A percentile compares a stretch with the other conserved stretches of the same genome.
phyloP scores from a whole-genome alignment of 2,113 vertebrate species.

The Anser brachyrhynchus region DNA sequence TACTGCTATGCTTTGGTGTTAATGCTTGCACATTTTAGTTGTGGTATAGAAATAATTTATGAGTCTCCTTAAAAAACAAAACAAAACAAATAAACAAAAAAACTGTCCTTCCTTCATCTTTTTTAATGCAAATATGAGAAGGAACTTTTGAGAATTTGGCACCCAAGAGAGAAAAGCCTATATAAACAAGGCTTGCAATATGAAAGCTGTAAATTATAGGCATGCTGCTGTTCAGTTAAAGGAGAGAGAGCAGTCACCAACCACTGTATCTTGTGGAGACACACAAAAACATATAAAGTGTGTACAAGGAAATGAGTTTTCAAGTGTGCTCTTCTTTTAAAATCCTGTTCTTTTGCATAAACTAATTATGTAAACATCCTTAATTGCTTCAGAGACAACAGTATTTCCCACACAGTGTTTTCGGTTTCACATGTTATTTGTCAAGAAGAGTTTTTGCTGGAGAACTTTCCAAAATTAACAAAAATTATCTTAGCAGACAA shows the following conservation, averaged over 20 bases:
- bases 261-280: not conserved
- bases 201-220: not conserved
- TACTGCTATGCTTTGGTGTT: not conserved
- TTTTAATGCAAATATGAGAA: not conserved
- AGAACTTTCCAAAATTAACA: not conserved
- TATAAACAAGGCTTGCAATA: not conserved
- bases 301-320: not conserved
- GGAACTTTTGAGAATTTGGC: not conserved
- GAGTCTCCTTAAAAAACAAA: not conserved
- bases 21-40: not conserved
- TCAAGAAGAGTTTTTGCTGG: not conserved
- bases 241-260: not conserved
- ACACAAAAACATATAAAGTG: not conserved
- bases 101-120: not conserved
- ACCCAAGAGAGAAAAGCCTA: not conserved
- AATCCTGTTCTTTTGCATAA: not conserved
- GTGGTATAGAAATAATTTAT: not conserved
- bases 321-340: not conserved
- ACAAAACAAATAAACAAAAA: not conserved
- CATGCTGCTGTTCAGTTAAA: not conserved
- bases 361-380: not conserved
- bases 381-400: not conserved
- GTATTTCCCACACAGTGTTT: not conserved
- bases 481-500: not conserved
- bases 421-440: not conserved